Percentiles rank a stretch among this genome's conserved stretches.
Evolutionary conservation across 2,888 invertebrate species (phyloP).

Genomic region (Xanthia togata): DNA sequence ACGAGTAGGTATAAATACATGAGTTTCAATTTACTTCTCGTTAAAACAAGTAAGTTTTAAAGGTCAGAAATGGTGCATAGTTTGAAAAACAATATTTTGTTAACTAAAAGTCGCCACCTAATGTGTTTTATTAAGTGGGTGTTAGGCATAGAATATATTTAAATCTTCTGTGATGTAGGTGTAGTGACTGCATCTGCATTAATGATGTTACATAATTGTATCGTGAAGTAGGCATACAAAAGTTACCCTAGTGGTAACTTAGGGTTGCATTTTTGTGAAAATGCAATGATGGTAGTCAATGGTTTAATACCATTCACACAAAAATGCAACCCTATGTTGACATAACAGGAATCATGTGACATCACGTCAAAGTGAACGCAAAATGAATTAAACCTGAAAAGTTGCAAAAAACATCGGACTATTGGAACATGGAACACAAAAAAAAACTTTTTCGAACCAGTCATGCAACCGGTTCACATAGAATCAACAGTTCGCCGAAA

Average conservation of each 20-base stretch:
- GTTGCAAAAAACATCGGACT: not conserved
- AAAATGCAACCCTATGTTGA: not conserved
- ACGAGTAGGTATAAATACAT: not conserved
- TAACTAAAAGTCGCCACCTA: not conserved
- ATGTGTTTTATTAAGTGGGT: not conserved
- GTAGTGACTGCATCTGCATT: not conserved
- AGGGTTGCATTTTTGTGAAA: no score
- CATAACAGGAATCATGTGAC: not conserved
- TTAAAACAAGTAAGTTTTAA: not conserved
- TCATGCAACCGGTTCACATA: not conserved
- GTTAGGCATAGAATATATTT: not conserved
- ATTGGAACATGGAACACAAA: not conserved
- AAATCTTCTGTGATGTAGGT: not conserved
- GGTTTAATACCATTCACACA: not conserved
- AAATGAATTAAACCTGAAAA: not conserved
- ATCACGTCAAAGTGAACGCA: not conserved
- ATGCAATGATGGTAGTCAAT: no score
- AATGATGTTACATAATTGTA: not conserved
- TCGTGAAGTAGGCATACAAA: not conserved
- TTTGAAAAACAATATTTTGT: not conserved
- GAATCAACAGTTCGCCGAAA: not conserved
- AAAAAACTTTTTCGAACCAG: not conserved
- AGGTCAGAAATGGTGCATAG: not conserved
- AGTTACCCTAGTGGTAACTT: not conserved
- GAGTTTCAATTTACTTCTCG: not conserved